These are phyloP conservation scores for Passer domesticus DNA, from an alignment of 2,113 vertebrate genomes.

Conservation along the genomic window DNA sequence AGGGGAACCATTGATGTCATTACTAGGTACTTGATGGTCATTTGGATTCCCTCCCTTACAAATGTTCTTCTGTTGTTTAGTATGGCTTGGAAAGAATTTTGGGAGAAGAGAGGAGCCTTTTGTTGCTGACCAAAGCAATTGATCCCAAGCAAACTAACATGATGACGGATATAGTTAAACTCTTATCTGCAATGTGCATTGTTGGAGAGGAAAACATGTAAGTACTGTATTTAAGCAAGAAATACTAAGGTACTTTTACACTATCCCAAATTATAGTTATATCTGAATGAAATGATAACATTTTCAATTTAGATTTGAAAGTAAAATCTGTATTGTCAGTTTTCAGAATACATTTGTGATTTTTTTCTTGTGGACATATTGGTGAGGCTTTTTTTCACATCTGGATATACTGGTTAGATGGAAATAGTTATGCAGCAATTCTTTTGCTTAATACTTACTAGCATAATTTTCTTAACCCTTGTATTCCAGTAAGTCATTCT, in stretches of 20 bases:
- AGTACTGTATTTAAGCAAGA: constrained; percentile 41
- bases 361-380: not conserved
- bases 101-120: constrained; percentile 90
- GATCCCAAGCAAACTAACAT: constrained; percentile 87
- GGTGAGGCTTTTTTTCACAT: not conserved
- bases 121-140: constrained; percentile 86
- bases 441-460: not conserved
- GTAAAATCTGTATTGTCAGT: not conserved
- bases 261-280: not conserved
- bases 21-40: not conserved
- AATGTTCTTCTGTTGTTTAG: constrained; percentile 70
- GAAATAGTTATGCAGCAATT: not conserved
- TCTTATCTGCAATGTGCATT: constrained; percentile 96
- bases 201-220: constrained; percentile 97
- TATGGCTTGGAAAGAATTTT: constrained; percentile 96
- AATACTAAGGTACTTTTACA: not conserved
- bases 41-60: not conserved
- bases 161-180: constrained; percentile 96
- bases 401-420: not conserved
- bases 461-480: not conserved
- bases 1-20: not conserved
- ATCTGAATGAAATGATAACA: not conserved
- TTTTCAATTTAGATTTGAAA: not conserved
- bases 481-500: not conserved
- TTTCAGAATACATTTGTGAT: not conserved